Evolutionary conservation across 2,113 vertebrate species (phyloP).

Genomic region (Corythaeola cristata): DNA sequence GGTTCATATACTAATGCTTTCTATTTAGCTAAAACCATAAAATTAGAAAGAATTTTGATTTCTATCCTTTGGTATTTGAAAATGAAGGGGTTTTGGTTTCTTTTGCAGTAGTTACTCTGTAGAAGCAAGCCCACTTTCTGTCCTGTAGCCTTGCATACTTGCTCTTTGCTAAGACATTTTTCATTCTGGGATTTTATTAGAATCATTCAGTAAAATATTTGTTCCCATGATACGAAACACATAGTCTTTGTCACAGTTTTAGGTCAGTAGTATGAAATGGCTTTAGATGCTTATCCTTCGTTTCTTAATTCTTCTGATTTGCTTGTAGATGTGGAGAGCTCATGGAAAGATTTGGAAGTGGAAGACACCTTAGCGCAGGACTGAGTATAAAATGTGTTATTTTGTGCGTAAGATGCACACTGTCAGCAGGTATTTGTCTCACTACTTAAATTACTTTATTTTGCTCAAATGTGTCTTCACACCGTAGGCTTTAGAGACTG

Average conservation of each 20-base stretch:
- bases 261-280: background rate
- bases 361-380: background rate
- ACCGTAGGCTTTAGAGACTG: background rate
- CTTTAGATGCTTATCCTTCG: background rate
- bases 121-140: background rate
- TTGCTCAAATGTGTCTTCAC: background rate
- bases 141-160: background rate
- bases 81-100: rapidly evolving
- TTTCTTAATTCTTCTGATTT: background rate
- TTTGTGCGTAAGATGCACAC: rapidly evolving
- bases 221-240: background rate
- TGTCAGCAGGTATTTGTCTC: background rate
- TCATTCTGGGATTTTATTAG: background rate
- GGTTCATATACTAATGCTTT: background rate
- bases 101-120: background rate
- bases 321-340: background rate
- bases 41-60: background rate
- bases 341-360: background rate
- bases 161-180: background rate
- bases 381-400: background rate
- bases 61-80: background rate
- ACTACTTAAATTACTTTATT: background rate
- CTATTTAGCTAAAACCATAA: background rate
- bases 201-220: background rate
- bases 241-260: background rate